phyloP scores from a whole-genome alignment of 2,113 vertebrate genomes.

The Nansenia antarctica region DNA sequence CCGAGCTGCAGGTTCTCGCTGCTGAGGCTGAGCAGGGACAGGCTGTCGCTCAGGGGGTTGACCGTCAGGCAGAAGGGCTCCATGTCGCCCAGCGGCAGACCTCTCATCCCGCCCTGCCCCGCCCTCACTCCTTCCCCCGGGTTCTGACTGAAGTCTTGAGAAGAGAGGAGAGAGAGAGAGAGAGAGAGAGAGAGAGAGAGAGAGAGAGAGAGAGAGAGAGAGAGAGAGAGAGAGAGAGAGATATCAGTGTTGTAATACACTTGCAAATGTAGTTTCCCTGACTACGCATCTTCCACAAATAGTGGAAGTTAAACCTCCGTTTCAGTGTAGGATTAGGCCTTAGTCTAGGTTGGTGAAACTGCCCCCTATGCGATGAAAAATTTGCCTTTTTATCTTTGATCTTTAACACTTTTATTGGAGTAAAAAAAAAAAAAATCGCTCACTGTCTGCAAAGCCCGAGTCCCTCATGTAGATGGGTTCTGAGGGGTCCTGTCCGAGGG shows the following conservation, averaged over 20 bases:
- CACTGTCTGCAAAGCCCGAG: constrained; percentile 82
- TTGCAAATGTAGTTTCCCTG: no score
- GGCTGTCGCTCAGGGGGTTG: constrained; percentile 93
- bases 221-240: no score
- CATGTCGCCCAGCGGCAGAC: constrained; percentile 85
- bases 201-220: background rate
- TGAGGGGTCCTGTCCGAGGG: constrained; percentile 46
- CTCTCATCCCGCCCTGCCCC: constrained; percentile 70
- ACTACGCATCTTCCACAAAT: no score
- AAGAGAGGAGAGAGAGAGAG: constrained; percentile 29
- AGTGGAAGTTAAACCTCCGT: no score
- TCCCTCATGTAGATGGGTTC: constrained; percentile 76
- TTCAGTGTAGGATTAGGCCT: no score
- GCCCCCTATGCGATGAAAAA: no score
- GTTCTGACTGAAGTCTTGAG: constrained; percentile 75
- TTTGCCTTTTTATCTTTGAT: no score
- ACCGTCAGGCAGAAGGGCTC: constrained; percentile 96
- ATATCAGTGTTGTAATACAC: no score
- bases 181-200: no score
- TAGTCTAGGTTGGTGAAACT: no score
- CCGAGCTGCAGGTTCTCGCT: constrained; percentile 91
- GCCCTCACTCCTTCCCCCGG: constrained; percentile 53
- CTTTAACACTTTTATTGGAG: no score
- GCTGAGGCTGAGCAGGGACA: constrained; percentile 94
- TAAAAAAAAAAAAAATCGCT: no score